phyloP scores from a whole-genome alignment of 2,797 vertebrate genomes.

The Sylvilagus floridanus region DNA sequence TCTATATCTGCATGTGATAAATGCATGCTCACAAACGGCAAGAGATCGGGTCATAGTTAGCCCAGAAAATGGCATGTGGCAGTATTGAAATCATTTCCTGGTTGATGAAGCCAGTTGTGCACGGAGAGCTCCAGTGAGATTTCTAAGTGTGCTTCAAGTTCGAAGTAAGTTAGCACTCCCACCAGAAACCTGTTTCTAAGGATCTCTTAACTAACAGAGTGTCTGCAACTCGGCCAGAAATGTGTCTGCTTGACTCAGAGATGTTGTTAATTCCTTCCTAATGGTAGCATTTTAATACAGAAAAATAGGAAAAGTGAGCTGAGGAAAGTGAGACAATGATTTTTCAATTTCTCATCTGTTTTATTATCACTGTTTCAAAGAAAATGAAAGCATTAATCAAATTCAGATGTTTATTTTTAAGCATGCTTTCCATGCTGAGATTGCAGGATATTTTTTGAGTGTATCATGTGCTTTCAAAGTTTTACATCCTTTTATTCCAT shows the following conservation, averaged over 20 bases:
- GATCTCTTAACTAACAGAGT: background rate
- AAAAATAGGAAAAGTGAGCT: conserved; percentile 1
- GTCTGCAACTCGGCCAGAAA: background rate
- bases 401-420: conserved; percentile 44
- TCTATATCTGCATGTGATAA: background rate
- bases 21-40: background rate
- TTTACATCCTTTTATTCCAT: background rate
- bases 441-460: background rate
- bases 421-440: background rate
- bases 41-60: background rate
- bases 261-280: conserved; percentile 3
- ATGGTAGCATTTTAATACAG: background rate
- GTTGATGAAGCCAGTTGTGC: background rate
- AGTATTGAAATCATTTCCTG: background rate
- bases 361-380: background rate
- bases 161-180: background rate
- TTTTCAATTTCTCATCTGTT: conserved; percentile 55
- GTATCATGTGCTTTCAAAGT: background rate
- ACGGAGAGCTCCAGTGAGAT: conserved; percentile 5
- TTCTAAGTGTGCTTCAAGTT: background rate
- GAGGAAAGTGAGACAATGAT: conserved; percentile 27
- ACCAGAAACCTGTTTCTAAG: background rate
- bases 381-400: conserved; percentile 39
- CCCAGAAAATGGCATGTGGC: background rate
- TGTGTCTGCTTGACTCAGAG: background rate